Evolutionary conservation across 2,113 vertebrate species (phyloP), one percentile per base, ranked within the genome.

Genomic region (Pygathrix nemaeus): DNA sequence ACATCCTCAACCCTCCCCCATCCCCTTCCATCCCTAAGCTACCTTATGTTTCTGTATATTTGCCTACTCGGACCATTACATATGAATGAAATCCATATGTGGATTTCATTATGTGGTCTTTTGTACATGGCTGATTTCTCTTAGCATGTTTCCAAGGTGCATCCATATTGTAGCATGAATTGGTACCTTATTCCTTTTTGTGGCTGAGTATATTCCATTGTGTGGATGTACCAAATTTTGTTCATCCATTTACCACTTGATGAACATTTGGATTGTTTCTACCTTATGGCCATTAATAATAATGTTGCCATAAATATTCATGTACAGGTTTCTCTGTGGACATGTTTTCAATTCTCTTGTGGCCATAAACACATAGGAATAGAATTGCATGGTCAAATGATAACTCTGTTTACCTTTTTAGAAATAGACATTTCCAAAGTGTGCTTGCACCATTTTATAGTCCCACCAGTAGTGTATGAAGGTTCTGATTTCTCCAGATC

Each of bases 111-210:
- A 59, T 70, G 11, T 72, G 38, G 38, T 75, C 27, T 94, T 72
- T 93, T 93, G 21, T 81, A 30, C 81, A 45, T 43, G 25, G 11
- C 43, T 59, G 90, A 14, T 89, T 94, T 95, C 0, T 61, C 52
- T 85, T 85, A 73, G 35, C 12, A 30, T 80, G 52, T 81, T 92
- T 80, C 80, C 38, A 80, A 55, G n/a, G 75, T 90, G 86, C 12
- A 68, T 81, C 57, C 27, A 48, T 76, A 40, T 48, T 55, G 7
- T 43, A 38, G 38, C 73, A 68, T 87, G 43, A 76, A 38, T 92
- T 76, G 68, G 5, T 79, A 64, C 14, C 55, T 95, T 40, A 27
- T 85, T 90, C 27, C 73, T 87, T 97, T 94, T 85, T 76, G 32
- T 93, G 27, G 12, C 32, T n/a, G 3, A 59, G 43, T 94, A 48